Evolutionary conservation across 2,888 invertebrate species (phyloP).

Genomic region (Litoditis marina): DNA sequence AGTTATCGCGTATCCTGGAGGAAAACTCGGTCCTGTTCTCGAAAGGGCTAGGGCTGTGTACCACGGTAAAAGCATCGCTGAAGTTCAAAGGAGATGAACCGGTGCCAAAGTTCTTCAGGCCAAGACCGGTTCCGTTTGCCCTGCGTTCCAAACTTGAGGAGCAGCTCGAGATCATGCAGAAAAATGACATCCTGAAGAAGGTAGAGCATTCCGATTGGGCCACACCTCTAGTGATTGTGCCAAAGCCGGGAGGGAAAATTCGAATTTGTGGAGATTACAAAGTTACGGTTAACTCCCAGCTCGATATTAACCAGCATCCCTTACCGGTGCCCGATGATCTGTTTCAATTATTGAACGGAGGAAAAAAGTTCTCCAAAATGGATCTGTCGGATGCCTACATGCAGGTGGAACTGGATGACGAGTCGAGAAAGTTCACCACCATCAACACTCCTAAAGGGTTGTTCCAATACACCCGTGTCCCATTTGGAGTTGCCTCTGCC

Average conservation of each 20-base stretch:
- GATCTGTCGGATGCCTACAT: slow-evolving; percentile 21
- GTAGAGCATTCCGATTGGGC: slow-evolving; percentile 21
- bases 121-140: neutral
- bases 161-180: slow-evolving; percentile 3
- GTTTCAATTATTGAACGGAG: slow-evolving; percentile 19
- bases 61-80: neutral
- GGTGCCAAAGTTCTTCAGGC: neutral
- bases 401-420: no score
- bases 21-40: neutral
- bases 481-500: slow-evolving; percentile 18
- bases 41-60: neutral
- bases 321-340: slow-evolving; percentile 20
- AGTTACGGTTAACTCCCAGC: slow-evolving; percentile 16
- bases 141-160: neutral
- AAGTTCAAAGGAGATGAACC: neutral
- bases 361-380: slow-evolving; percentile 18
- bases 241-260: slow-evolving; percentile 18
- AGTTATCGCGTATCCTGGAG: neutral
- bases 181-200: slow-evolving; percentile 6
- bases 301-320: slow-evolving; percentile 21
- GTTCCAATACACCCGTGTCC: slow-evolving; percentile 12
- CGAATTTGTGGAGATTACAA: slow-evolving; percentile 23
- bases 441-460: no score
- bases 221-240: slow-evolving; percentile 24
- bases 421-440: no score